Base-by-base conservation (phyloP, 2,113 vertebrate genomes). In the Myiopsitta monachus region DNA sequence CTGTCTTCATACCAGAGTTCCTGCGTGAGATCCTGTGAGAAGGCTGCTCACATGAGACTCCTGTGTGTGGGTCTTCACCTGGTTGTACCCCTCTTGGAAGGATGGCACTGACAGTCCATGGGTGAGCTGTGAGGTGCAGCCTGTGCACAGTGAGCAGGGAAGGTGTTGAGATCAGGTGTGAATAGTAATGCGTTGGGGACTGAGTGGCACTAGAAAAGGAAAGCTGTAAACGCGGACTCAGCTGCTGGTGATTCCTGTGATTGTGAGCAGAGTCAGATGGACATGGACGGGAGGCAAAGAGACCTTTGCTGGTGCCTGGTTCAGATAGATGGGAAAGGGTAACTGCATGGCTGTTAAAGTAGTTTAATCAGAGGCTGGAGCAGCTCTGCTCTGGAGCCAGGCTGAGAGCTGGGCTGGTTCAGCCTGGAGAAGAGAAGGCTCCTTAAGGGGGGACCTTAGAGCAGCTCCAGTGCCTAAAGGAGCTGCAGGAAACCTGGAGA, bases 31-130 rank as follows among this genome's bases (percentile, higher is more conserved):
- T 21, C 3, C 54, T 30, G 30, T 0, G 2, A 21, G 33, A 39
- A 7, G 66, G 30, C 31, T 9, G 0, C 79, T 62, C 1, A 0
- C 3, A 0, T 3, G 19, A 61, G 82, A 18, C 11, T 26, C 46
- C 16, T 3, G 17, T 2, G 8, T 38, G 80, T 4, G 9, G 85
- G 52, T 38, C 78, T 51, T 3, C 0, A 31, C 1, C 0, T 46
- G 41, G n/a, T 27, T 10, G 36, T 18, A 3, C 33, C 63, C 44
- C 82, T 26, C 17, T 10, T 18, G 4, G 77, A 49, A 41, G 57
- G 82, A 46, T 30, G 13, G 11, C 11, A 8, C 28, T 0, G 14
- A 18, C 26, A 22, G 27, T 30, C 46, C 15, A 0, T 3, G 41
- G 39, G 23, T 0, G 5, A 64, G 36, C 39, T 57, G 19, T 36